A percentile compares a stretch with the other conserved stretches of the same genome.
Evolutionary conservation across 2,113 vertebrate species (phyloP).

Genomic region (Xiphias gladius): DNA sequence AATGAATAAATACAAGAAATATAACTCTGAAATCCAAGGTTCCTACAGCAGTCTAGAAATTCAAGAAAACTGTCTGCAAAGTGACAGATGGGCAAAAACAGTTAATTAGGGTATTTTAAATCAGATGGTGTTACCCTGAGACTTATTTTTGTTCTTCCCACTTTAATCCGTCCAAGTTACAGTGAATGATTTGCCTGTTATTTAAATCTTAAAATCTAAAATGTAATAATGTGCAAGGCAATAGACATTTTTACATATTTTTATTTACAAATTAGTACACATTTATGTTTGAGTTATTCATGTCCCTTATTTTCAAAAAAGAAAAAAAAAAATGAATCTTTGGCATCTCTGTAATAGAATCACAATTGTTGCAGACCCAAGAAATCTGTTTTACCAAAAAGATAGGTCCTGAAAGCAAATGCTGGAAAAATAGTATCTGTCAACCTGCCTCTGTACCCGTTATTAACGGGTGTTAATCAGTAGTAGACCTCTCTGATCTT

Average conservation of each 20-base stretch:
- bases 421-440: constrained; percentile 4
- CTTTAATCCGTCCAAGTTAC: not conserved
- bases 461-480: constrained; percentile 34
- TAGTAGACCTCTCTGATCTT: constrained; percentile 84
- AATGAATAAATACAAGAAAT: not conserved
- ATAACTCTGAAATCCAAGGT: too few species aligned
- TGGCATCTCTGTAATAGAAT: constrained; percentile 20
- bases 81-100: too few species aligned
- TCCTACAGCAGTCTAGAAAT: too few species aligned
- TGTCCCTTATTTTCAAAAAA: constrained; percentile 24
- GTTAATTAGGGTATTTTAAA: not conserved
- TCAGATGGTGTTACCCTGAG: not conserved
- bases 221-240: not conserved
- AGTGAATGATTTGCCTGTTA: not conserved
- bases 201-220: not conserved
- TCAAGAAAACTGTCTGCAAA: too few species aligned
- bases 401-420: constrained; percentile 3
- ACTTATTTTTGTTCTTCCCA: too few species aligned
- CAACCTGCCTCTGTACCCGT: not conserved
- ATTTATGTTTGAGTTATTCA: not conserved
- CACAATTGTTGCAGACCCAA: constrained; percentile 23
- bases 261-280: constrained; percentile 83
- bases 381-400: constrained; percentile 24
- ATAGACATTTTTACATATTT: constrained; percentile 64
- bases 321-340: constrained; percentile 11